Percentiles rank a stretch among this genome's conserved stretches.
Conservation (phyloP, 2,888 invertebrate genomes). For the Sceliomorpha sp. region DNA sequence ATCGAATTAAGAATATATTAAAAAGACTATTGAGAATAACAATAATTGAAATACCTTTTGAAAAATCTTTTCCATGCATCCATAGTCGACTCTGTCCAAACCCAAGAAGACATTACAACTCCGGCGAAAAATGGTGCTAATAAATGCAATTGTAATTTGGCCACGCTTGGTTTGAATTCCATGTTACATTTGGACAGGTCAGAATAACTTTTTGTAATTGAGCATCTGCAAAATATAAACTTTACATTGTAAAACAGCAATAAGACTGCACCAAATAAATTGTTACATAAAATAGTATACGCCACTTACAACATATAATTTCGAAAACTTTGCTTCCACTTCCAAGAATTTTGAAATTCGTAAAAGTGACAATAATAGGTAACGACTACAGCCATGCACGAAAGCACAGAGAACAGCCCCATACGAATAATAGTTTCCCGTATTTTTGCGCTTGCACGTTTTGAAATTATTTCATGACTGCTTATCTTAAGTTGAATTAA, state of each 20-base stretch:
- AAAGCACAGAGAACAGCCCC: constrained; percentile 89
- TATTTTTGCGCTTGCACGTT: constrained; percentile 91
- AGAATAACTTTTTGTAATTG: constrained; percentile 73
- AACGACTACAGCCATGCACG: constrained; percentile 88
- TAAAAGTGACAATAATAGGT: constrained; percentile 92
- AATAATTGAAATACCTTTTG: too few species aligned
- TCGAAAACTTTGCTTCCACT: constrained; percentile 89
- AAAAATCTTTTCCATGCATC: constrained; percentile 93
- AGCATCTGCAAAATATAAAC: constrained; percentile 79
- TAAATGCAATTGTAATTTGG: constrained; percentile 90
- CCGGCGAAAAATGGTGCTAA: constrained; percentile 92
- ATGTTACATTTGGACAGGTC: constrained; percentile 83
- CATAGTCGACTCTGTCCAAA: constrained; percentile 93
- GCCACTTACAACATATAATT: constrained; percentile 90
- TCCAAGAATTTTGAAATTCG: constrained; percentile 87
- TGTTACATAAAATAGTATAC: constrained; percentile 9
- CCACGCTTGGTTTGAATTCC: constrained; percentile 89
- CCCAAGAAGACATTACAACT: constrained; percentile 95
- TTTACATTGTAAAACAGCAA: constrained; percentile 1
- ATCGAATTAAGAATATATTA: too few species aligned
- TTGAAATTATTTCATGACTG: constrained; percentile 91
- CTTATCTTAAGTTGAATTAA: constrained; percentile 90
- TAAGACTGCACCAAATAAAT: not conserved
- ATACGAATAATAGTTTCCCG: constrained; percentile 92
- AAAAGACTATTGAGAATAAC: too few species aligned